A percentile compares a stretch with the other conserved stretches of the same genome.
Conservation (phyloP, 2,888 invertebrate species). For the Mesorhabditis sp. region DNA sequence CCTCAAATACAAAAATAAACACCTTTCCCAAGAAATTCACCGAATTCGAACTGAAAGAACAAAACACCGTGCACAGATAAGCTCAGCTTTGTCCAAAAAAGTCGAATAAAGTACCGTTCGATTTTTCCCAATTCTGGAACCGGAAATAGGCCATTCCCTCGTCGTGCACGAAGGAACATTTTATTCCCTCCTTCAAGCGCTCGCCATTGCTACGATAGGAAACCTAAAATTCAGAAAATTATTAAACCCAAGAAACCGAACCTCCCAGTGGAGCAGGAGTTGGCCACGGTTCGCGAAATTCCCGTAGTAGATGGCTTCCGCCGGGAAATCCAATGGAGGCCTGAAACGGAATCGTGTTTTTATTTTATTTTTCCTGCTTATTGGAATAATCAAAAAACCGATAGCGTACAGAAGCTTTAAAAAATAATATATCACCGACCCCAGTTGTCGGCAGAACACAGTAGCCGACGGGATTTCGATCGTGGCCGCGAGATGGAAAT, state of each 20-base stretch:
- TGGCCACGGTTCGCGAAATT: background rate
- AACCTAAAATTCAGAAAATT: too few relatives aligned
- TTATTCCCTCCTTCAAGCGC: too few relatives aligned
- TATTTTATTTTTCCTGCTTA: background rate
- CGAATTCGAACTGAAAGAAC: too few relatives aligned
- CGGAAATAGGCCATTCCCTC: background rate
- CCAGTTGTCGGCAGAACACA: background rate
- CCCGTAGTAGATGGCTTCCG: background rate
- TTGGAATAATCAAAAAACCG: too few relatives aligned
- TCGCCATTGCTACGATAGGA: too few relatives aligned
- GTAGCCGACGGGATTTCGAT: slow-evolving; percentile 3
- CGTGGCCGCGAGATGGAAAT: background rate
- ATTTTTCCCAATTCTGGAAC: background rate
- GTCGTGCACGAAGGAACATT: background rate
- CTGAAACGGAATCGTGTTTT: background rate
- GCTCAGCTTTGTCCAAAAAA: too few relatives aligned
- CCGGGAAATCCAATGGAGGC: background rate
- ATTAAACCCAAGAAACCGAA: background rate
- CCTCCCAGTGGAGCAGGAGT: background rate
- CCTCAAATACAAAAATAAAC: too few relatives aligned
- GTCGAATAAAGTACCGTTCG: background rate
- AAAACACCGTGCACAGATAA: too few relatives aligned
- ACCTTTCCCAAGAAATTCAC: too few relatives aligned
- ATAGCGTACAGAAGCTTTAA: too few relatives aligned
- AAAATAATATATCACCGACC: background rate